Evolutionary conservation across 2,888 invertebrate species (phyloP), one percentile per base, ranked within the genome.

Genomic region (Scaptomyza tumidula): DNA sequence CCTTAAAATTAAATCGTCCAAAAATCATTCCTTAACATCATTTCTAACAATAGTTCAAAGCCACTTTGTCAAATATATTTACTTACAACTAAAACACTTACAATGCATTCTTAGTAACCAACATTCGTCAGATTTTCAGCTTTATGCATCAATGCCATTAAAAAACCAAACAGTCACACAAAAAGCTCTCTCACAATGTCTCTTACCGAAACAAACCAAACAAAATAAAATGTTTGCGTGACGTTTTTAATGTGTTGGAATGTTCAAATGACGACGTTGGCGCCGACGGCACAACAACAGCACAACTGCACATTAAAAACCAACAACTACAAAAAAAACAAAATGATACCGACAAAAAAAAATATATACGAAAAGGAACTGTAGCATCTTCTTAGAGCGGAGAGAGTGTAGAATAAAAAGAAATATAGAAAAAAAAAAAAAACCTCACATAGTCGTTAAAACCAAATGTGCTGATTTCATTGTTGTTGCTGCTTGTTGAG

Each of bases 381-480:
- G 73, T 66, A 49, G 73, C 82, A 82, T 73, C 78, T 84, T 77
- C 81, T 70, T 53, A 62, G 77, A 29, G 49, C n/a, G 6, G 6
- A n/a, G 37, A 37, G 37, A 16, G 33, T 19, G 29, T 13, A 19
- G 33, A 31, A 56, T 10, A 58, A 39, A 11, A 16, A 45, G 19
- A 19, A 19, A n/a, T n/a, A n/a, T n/a, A n/a, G 24, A 24, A 24
- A 39, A 41, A 66, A 60, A 41, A 67, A 50, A 31, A 45, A 43
- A 44, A 76, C n/a, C 37, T 56, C 75, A 80, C 72, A 83, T 75
- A 86, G 84, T 86, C 85, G 86, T 85, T 85, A 85, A 86, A 84
- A 80, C 82, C 85, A 85, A 85, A 85, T 86, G 85, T 86, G 86
- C 86, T 86, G 86, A 83, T 86, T 83, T 84, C 76, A 75, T 75